Base-by-base conservation (phyloP, 2,797 vertebrate genomes). In the Lemur catta region DNA sequence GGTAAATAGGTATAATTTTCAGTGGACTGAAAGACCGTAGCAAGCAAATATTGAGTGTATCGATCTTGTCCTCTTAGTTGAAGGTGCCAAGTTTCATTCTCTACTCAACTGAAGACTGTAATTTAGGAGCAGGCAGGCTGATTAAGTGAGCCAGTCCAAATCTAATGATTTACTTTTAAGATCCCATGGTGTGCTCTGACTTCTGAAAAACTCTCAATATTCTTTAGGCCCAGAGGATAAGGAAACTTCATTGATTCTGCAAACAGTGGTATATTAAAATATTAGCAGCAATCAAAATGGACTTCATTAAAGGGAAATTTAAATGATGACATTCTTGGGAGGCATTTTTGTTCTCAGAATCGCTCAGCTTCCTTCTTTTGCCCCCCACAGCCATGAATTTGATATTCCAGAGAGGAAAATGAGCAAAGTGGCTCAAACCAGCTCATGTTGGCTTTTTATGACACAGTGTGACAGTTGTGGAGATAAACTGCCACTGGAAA, bases 11-110 rank as follows among this genome's bases (percentile, higher is more conserved):
- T 57, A 46, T 57, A 50, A 55, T 96, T 95, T 94, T 67, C 75
- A 94, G 80, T 2, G 20, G 46, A 67, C 26, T 50, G 33, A 80
- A 84, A 85, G 82, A 33, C 17, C 9, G 14, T n/a, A 20, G 78
- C 50, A 72, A 81, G 35, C 38, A 72, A 24, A 33, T 85, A 87
- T 82, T 48, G 65, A 96, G 84, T 9, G 2, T 88, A 90, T 96
- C 24, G 76, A 93, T 85, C 69, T 57, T 33, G 22, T 88, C 33
- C 75, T 15, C 30, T 74, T 18, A 69, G 52, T 84, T 15, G 4
- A 84, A 79, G 69, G 55, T 24, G 48, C 52, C 69, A 20, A 15
- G 20, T 91, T 95, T 89, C 79, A n/a, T 89, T 96, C 95, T 82
- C 84, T 79, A 1, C 38, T 95, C 72, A 24, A 0, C 30, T 84